Conservation (phyloP, 1,140 invertebrate genomes). For the Subanguina moxae region DNA sequence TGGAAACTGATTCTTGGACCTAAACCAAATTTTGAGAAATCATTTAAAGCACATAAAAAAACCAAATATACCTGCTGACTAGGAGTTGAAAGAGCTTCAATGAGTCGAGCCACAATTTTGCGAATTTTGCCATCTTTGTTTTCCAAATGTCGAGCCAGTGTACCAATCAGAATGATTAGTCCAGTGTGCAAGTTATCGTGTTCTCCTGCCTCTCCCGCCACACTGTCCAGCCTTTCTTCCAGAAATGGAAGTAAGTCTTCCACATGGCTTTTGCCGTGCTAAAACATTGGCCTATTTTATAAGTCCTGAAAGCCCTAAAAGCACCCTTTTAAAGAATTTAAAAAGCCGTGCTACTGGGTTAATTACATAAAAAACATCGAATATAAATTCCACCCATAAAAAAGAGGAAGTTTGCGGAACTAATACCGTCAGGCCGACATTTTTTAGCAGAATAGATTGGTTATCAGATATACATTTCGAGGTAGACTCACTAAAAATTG, state of each 20-base stretch:
- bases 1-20: conserved; percentile 95
- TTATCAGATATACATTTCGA: too few species aligned
- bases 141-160: conserved; percentile 86
- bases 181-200: conserved; percentile 88
- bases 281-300: conserved; percentile 6
- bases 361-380: too few species aligned
- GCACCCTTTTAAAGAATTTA: neutral
- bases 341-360: too few species aligned
- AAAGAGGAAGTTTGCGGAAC: too few species aligned
- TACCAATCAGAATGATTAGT: conserved; percentile 93
- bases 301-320: too few species aligned
- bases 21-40: conserved; percentile 60
- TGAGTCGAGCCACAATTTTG: conserved; percentile 83
- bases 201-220: conserved; percentile 77
- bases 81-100: conserved; percentile 86
- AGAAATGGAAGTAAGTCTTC: conserved; percentile 73
- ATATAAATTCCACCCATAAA: too few species aligned
- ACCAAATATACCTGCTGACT: conserved; percentile 74
- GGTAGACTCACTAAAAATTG: too few species aligned
- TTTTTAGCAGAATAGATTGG: too few species aligned
- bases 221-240: conserved; percentile 71
- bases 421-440: too few species aligned
- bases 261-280: conserved; percentile 58
- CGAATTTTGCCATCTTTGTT: conserved; percentile 81
- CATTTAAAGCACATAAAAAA: neutral